These are phyloP conservation scores for Sternarchorhynchus goeldii DNA, from an alignment of 2,797 vertebrate species.

Conservation along the genomic window DNA sequence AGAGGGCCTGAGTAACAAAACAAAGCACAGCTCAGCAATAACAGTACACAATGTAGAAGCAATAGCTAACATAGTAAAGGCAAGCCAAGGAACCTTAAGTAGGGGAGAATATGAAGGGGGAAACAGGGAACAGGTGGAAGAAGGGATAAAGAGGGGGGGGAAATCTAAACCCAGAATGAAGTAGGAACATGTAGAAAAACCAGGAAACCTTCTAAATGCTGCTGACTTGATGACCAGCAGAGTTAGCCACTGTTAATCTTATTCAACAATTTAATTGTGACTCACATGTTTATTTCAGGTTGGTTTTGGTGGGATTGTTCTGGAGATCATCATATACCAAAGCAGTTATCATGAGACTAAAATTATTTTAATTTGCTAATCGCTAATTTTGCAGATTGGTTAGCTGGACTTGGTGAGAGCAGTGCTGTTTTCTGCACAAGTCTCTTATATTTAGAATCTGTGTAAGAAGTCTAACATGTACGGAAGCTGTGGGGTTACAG, in stretches of 20 bases:
- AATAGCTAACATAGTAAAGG: too few relatives aligned
- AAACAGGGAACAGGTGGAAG: too few relatives aligned
- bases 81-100: too few relatives aligned
- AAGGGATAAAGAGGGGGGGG: too few relatives aligned
- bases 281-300: background rate
- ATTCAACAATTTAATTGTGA: background rate
- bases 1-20: too few relatives aligned
- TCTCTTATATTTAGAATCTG: constrained; percentile 60
- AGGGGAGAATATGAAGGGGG: too few relatives aligned
- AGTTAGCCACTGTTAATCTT: background rate
- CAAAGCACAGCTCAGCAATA: too few relatives aligned
- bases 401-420: constrained; percentile 42
- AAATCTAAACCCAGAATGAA: too few relatives aligned
- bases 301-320: background rate
- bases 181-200: too few relatives aligned
- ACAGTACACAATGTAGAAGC: too few relatives aligned
- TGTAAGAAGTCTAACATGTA: constrained; percentile 32
- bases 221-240: too few relatives aligned
- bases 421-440: constrained; percentile 38
- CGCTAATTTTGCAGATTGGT: constrained; percentile 36
- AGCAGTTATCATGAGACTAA: constrained; percentile 13
- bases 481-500: constrained; percentile 41
- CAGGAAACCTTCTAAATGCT: too few relatives aligned
- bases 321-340: constrained; percentile 16
- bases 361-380: background rate